Evolutionary conservation across 2,888 invertebrate species (phyloP), one percentile per base, ranked within the genome.

Genomic region (Biston stratarius): DNA sequence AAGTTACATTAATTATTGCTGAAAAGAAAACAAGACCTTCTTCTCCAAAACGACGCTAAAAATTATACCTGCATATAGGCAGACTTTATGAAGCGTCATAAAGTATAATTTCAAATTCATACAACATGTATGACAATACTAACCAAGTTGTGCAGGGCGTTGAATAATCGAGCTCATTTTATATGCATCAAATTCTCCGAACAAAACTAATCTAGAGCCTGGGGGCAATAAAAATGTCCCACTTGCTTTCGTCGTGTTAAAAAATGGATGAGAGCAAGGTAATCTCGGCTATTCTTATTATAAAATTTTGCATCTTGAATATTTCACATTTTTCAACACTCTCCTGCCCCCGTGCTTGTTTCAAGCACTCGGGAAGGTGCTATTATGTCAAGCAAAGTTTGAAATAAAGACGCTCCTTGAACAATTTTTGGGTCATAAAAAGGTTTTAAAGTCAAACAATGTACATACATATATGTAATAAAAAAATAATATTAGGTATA

Each of bases 141-240:
- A 84, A 82, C 82, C 85, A 84, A 88, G 84, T 85, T 81, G 83
- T 77, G 81, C 75, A 82, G 88, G 88, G 90, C 78, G 89, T 82
- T 89, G 91, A 92, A 90, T 91, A 90, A 93, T 91, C 87, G 90
- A 87, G 85, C 89, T 93, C 92, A 92, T 94, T 92, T 83, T 88
- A 87, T 90, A 94, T 94, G 93, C 93, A 93, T 93, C 93, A 93
- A 92, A 92, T 89, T 90, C 88, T 85, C 88, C 89, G 89, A 92
- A 94, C 92, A 92, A 93, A 92, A 92, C 92, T 93, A 92, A 94
- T 94, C 92, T 90, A 87, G 83, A 86, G 87, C 89, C 83, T 82
- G 80, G 85, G 81, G 88, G 92, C 89, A 91, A 92, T 93, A 94
- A 94, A 94, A 93, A 90, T 88, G 90, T 91, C 91, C 89, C 89